Base-by-base conservation (phyloP, 2,888 invertebrate species). In the Kryphioiulus occultus region DNA sequence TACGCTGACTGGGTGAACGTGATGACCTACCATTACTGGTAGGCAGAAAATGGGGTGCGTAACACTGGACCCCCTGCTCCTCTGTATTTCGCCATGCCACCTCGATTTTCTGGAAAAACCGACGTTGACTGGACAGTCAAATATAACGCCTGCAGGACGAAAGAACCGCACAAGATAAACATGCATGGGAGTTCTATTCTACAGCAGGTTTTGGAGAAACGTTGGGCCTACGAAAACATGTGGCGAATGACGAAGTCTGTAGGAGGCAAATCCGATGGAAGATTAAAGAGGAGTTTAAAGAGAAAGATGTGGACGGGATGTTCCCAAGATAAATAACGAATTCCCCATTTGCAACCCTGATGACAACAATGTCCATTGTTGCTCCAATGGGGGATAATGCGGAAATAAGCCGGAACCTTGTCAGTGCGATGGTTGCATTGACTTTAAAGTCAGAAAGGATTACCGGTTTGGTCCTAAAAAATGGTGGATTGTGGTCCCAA, bases 1-100 rank as follows among this genome's bases (percentile, higher is more conserved):
- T 89, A 90, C 86, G 90, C 89, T 17, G 91, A 91, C 88, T 91
- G 90, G 88, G 90, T 91, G 22, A 91, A 91, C 85, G 90, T 91
- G 10, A 91, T 91, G 91, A 90, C 90, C 15, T 91, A 91, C 87
- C 91, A 91, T 88, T 91, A 90, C 89, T 91, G 17, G 90, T 91
- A 91, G 88, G 89, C 22, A 89, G 89, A 22, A 90, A 91, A 85
- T 91, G 91, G 91, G 91, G 91, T 42, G 90, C 91, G 0, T 91
- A n/a, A 90, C 88, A 91, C 91, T 0, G 91, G 91, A 3, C 91
- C 91, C 0, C 90, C 91, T 9, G 91, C 91, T 0, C 91, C 91
- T 4, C 88, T 91, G 0, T 89, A 90, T 82, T 91, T 90, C 84
- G 90, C 90, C 4, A 90, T 89, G 89, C 90, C 90, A 0, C 89